A percentile compares a stretch with the other conserved stretches of the same genome.
These are phyloP conservation scores for Loxodonta africana DNA, from an alignment of 2,113 vertebrate species.

Conservation along the genomic window DNA sequence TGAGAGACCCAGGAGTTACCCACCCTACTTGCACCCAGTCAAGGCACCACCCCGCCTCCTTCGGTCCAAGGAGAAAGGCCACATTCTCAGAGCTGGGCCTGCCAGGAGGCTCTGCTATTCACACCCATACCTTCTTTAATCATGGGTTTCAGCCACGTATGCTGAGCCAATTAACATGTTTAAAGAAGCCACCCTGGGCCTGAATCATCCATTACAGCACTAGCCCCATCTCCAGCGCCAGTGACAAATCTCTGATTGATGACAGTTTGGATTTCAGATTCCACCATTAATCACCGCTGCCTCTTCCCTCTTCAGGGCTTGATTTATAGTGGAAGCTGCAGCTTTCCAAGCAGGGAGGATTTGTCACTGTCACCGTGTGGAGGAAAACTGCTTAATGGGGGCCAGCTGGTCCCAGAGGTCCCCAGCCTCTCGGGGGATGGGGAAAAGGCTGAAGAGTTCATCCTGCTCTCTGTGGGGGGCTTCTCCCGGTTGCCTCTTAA, in stretches of 20 bases:
- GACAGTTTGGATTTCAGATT: slow-evolving; percentile 76
- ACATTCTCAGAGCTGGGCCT: neutral
- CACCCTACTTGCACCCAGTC: neutral
- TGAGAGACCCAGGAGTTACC: neutral
- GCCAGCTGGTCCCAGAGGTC: neutral
- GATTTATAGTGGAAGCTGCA: slow-evolving; percentile 70
- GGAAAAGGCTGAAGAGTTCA: neutral
- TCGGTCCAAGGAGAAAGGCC: neutral
- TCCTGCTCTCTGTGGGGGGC: neutral
- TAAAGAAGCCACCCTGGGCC: neutral
- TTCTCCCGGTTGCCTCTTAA: neutral
- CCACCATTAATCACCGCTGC: slow-evolving; percentile 74
- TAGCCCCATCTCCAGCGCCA: neutral
- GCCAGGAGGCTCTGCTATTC: neutral
- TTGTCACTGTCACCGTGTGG: slow-evolving; percentile 67
- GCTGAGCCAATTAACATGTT: slow-evolving; percentile 61
- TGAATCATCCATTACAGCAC: slow-evolving; percentile 52
- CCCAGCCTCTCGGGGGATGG: neutral
- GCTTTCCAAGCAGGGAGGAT: slow-evolving; percentile 78
- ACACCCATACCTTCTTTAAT: neutral
- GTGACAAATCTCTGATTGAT: slow-evolving; percentile 73
- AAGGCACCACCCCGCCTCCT: neutral
- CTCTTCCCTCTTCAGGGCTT: slow-evolving; percentile 54
- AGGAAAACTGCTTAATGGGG: slow-evolving; percentile 73
- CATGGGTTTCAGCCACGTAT: slow-evolving; percentile 19